Evolutionary conservation across 2,888 invertebrate genomes (phyloP).

Genomic region (Polyommatus iphigenia): DNA sequence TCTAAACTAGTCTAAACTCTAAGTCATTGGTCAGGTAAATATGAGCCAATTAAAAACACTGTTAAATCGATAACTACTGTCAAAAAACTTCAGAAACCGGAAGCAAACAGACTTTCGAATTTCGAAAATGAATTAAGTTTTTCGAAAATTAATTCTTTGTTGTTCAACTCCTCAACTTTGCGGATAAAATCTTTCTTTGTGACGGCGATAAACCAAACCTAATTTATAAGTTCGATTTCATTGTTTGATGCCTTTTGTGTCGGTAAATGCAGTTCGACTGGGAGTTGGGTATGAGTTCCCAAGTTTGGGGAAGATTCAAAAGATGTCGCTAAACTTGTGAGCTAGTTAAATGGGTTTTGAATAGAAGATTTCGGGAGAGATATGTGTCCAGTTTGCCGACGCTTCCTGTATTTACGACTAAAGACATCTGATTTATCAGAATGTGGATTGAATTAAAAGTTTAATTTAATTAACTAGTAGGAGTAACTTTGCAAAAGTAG

Average conservation of each 20-base stretch:
- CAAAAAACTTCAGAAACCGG: too few relatives aligned
- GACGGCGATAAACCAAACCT: conserved; percentile 16
- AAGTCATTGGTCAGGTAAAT: too few relatives aligned
- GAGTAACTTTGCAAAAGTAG: background rate
- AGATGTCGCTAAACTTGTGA: conserved; percentile 31
- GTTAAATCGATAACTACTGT: too few relatives aligned
- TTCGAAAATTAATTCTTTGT: background rate
- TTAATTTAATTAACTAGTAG: background rate
- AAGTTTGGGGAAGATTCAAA: conserved; percentile 28
- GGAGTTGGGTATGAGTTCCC: conserved; percentile 22
- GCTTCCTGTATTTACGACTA: background rate
- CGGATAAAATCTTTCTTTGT: conserved; percentile 13
- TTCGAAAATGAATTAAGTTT: background rate
- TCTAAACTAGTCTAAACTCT: too few relatives aligned
- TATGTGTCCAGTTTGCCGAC: conserved; percentile 21
- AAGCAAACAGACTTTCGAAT: too few relatives aligned
- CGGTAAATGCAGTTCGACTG: conserved; percentile 19
- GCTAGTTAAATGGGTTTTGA: conserved; percentile 27
- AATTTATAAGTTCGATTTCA: conserved; percentile 30
- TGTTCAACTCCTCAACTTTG: background rate
- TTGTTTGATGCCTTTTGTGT: conserved; percentile 32
- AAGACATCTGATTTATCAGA: background rate
- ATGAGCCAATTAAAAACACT: too few relatives aligned
- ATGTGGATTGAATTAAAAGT: background rate
- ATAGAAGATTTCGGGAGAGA: conserved; percentile 26